Evolutionary conservation across 2,888 invertebrate species (phyloP).

Genomic region (Onchidella celtica): DNA sequence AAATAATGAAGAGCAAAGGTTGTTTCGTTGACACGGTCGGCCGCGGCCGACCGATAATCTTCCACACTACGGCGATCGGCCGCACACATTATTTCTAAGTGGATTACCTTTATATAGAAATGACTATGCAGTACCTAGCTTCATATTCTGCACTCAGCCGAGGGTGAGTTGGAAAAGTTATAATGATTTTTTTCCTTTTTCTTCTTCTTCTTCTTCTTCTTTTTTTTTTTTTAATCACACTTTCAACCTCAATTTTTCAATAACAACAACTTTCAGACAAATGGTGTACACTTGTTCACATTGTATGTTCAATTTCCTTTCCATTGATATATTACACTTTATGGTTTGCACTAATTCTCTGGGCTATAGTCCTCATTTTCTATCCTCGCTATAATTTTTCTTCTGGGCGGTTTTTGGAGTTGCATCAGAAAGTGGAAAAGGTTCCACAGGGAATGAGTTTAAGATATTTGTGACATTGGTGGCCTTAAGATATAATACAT

Average conservation of each 20-base stretch:
- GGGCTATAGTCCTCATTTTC: neutral
- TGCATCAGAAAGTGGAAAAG: neutral
- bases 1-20: too few relatives aligned
- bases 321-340: neutral
- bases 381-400: neutral
- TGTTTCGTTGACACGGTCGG: too few relatives aligned
- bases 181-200: neutral
- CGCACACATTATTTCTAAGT: neutral
- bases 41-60: too few relatives aligned
- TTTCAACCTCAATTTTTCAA: constrained; percentile 3
- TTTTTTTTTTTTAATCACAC: neutral
- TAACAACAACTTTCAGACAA: neutral
- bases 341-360: neutral
- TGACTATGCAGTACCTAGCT: neutral
- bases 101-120: neutral
- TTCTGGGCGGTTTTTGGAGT: neutral
- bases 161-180: neutral
- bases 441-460: neutral
- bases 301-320: neutral
- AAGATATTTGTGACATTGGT: neutral
- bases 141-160: neutral
- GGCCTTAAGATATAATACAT: too few relatives aligned
- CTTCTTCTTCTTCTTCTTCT: constrained; percentile 7
- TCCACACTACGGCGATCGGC: too few relatives aligned
- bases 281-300: constrained; percentile 1